Base-by-base conservation (phyloP, 2,888 invertebrate species). In the Germaria angustata region DNA sequence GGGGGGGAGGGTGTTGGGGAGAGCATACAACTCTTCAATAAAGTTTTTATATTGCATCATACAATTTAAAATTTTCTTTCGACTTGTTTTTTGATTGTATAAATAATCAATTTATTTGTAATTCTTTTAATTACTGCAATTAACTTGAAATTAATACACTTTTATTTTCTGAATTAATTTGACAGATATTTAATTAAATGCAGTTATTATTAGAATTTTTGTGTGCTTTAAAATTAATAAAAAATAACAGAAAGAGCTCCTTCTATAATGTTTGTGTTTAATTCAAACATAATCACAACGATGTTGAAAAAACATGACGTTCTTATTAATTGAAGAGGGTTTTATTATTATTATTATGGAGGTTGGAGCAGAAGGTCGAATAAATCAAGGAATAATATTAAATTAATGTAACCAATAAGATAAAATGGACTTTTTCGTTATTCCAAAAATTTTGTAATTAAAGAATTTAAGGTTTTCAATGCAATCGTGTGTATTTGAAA, bases 271-370 rank as follows among this genome's bases (percentile, higher is more conserved):
- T 49, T 34, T n/a, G 17, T 32, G 8, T 9, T 44, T 28, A 28
- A 15, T 34, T 55, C 1, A 28, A 44, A 15, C 15, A 28, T 9
- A 20, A 63, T 17, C 8, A 28, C 15, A 7, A 9, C 24, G 15
- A 28, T 28, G 44, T 1, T 17, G 44, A 46, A 46, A 28, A 66
- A 11, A 9, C 24, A 24, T 51, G 51, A 51, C 15, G 51, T 39
- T 66, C 8, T 51, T 34, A 20, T 63, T 63, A 32, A 63, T 63
- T 49, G 20, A 49, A 36, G 46, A 44, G 28, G 28, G 24, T 44
- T 46, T 63, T 46, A 9, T 63, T 32, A 13, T 11, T 20, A 22
- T 28, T 13, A 11, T 61, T 41, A 9, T 32, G 63, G 6, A 13
- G 44, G 44, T 24, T 41, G 59, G 8, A 15, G 8, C n/a, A 24